Conservation (phyloP, 1,140 invertebrate genomes). For the Drosophila orena region DNA sequence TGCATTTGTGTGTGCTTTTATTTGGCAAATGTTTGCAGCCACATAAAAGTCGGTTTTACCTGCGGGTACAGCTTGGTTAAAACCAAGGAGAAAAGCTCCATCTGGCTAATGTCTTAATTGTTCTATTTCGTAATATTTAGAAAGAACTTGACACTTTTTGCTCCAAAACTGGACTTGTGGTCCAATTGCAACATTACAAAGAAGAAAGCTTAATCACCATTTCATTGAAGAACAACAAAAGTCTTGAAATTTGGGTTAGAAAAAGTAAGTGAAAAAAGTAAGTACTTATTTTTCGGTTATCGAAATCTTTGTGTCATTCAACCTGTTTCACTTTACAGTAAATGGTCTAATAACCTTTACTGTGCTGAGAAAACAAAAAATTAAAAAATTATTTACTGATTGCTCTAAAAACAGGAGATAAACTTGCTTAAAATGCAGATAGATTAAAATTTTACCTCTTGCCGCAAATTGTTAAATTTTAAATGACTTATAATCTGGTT, state of each 20-base stretch:
- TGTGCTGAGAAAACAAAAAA: not conserved
- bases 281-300: slow-evolving; percentile 1
- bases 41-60: slow-evolving; percentile 17
- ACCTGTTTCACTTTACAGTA: not conserved
- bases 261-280: slow-evolving; percentile 1
- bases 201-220: slow-evolving; percentile 9
- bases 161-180: not conserved
- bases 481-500: no score
- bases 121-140: not conserved
- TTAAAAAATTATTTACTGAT: no score
- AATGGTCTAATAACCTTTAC: not conserved
- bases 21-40: slow-evolving; percentile 33
- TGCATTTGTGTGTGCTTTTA: slow-evolving; percentile 28
- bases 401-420: no score
- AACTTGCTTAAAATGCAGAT: no score
- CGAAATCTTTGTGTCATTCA: slow-evolving; percentile 29
- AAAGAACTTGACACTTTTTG: not conserved
- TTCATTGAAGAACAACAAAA: slow-evolving; percentile 2
- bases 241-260: slow-evolving; percentile 20
- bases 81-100: no score
- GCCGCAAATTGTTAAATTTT: no score
- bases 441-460: no score
- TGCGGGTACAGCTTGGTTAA: slow-evolving; percentile 30
- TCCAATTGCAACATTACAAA: slow-evolving; percentile 11
- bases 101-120: slow-evolving; percentile 2